Base-by-base conservation (phyloP, 2,797 vertebrate species). In the Halcyon smyrnensis region DNA sequence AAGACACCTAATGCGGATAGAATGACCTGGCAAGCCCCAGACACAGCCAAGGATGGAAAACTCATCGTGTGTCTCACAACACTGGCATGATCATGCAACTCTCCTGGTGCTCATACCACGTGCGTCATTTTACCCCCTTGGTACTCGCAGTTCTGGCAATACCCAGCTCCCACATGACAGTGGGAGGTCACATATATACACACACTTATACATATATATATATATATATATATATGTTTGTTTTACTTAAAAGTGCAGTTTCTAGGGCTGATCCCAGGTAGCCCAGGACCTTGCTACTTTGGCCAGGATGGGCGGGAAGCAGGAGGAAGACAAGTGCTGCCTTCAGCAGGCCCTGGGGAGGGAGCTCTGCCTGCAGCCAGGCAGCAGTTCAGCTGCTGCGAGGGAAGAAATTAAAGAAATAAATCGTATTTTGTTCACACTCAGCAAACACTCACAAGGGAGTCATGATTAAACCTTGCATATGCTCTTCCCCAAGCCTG, bases 361-460 rank as follows among this genome's bases (percentile, higher is more conserved):
- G 54, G 84, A 63, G 16, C 11, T 28, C 89, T 76, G 92, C 50
- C 70, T 36, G 62, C 78, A 69, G 50, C 20, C 81, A 75, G 69
- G 84, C 85, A 59, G 27, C 39, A 8, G 23, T 70, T 17, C 41
- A 46, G 57, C 64, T 53, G 56, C 12, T 65, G 57, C 4, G 2
- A 89, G 78, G 77, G 27, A 90, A 92, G 89, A 94, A 93, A 97
- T 92, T 82, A 95, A 95, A 97, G 74, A 90, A 93, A 95, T 95
- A 82, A 92, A 92, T 94, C 24, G 1, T 56, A 28, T 64, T 92
- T 87, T 54, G 45, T 45, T 84, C 12, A 4, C 21, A 60, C 67
- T 87, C 53, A 19, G 78, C 67, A 82, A 94, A 85, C 39, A 18
- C 46, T 84, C 46, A 1, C 67, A 46, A 14, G 69, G 63, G 79